A percentile compares a stretch with the other conserved stretches of the same genome.
Conservation (phyloP, 1,140 invertebrate genomes). For the Phocides pigmalion region DNA sequence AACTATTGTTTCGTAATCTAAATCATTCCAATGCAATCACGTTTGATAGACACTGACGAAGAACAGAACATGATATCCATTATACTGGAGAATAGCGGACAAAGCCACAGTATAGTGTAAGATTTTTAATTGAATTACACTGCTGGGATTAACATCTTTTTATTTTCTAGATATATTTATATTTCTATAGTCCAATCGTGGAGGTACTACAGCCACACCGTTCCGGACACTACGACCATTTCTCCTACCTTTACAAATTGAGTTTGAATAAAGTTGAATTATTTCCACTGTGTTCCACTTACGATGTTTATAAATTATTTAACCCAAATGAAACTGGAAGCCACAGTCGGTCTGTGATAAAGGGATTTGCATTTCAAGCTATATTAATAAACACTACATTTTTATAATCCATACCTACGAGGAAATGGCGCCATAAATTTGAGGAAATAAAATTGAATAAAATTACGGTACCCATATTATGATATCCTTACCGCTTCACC, state of each 20-base stretch:
- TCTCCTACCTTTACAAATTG: no score
- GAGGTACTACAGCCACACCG: no score
- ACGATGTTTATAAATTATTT: no score
- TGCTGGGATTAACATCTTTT: neutral
- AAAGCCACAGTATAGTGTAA: neutral
- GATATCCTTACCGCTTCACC: conserved; percentile 13
- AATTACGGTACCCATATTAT: conserved; percentile 20
- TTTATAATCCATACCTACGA: conserved; percentile 23
- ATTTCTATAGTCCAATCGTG: no score
- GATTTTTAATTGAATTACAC: neutral
- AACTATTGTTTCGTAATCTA: neutral
- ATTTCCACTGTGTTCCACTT: no score
- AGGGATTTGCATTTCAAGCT: neutral
- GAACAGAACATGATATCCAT: neutral
- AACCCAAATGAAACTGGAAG: no score
- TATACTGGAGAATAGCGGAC: neutral
- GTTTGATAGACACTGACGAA: conserved; percentile 9
- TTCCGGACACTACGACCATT: no score
- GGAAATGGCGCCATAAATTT: conserved; percentile 17
- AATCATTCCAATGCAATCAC: neutral
- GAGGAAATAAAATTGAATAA: conserved; percentile 22
- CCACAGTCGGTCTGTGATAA: no score
- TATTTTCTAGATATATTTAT: no score
- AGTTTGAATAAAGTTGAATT: no score
- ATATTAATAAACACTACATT: conserved; percentile 17